Base-by-base conservation (phyloP, 2,797 vertebrate species). In the Semaprochilodus insignis region DNA sequence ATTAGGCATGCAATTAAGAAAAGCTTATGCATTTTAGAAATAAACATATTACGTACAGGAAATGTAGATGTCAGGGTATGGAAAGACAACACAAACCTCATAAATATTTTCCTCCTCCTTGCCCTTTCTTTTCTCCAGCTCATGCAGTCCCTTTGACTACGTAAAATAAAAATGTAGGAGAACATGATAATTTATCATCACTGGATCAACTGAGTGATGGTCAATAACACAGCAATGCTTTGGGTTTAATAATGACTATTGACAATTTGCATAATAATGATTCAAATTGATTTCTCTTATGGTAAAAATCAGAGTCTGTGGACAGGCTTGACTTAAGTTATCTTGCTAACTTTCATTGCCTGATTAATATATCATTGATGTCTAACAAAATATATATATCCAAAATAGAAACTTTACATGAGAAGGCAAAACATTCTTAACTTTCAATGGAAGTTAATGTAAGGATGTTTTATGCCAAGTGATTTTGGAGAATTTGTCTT, bases 101-200 rank as follows among this genome's bases (percentile, higher is more conserved):
- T 96, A 96, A 82, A 96, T 95, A 83, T 95, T 95, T 85, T 96
- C 95, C 83, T 95, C 93, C 59, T 52, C 91, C 63, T 16, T 86
- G 5, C 3, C 27, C 77, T 91, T 95, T 80, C 75, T 94, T 78
- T 83, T 93, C 36, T 93, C 82, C 36, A 93, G 85, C 19, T 83
- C 4, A 5, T 84, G 55, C 0, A 91, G 8, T 44, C 14, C 83
- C 78, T 90, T 94, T 36, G 91, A 90, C 94, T 95, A 79, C 44
- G 48, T 54, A 19, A 60, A 60, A 44, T 44, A 44, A 5, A 65
- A 48, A 63, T 3, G 13, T 11, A 74, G 44, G 10, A 48, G 23
- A 70, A 48, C 15, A 8, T 14, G 44, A 71, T 71, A 13, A 70
- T 15, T 13, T 14, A 15, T 48, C n/a, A 51, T 51, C n/a, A 51